Evolutionary conservation across 2,113 vertebrate genomes (phyloP), one percentile per base, ranked within the genome.

Genomic region (Caretta caretta): DNA sequence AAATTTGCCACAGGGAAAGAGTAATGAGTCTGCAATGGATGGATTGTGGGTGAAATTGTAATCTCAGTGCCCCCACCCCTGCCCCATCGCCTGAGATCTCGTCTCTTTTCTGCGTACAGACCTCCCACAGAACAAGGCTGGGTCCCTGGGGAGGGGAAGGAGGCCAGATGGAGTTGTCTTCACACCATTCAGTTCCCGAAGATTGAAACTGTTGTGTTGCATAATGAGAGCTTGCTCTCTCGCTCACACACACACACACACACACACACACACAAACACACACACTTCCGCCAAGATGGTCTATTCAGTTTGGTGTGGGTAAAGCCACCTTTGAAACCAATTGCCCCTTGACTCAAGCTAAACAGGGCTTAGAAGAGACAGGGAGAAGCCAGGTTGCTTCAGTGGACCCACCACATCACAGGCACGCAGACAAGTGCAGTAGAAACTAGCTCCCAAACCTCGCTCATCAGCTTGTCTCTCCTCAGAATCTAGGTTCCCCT

Each of bases 1-100:
- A 97, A 98, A 97, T 90, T 94, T 98, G 97, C 96, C 91, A 85
- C 29, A 42, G 92, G 94, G 94, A 96, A 97, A 90, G 83, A 96
- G 80, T 87, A 93, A 93, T 86, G 4, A 1, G 83, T 88, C 91
- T 75, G 59, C 9, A 7, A 14, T 83, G 13, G 29, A 90, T 48
- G 57, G 89, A 49, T 81, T 62, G 59, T 84, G 88, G 91, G 81
- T 46, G 62, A 59, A 35, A 83, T 22, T 24, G 17, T 22, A 76
- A 46, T 12, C 13, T 1, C 1, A 8, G 35, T 25, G 13, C 62
- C 22, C 9, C 20, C 46, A 38, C 10, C 13, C 31, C 69, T 89
- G 62, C 84, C 65, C 46, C 46, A 1, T 0, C 5, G 4, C 50
- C n/a, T 16, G 10, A 76, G 46, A 80, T 14, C 42, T 80, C 79